phyloP scores from a whole-genome alignment of 2,113 vertebrate species.

The Regulus satrapa region DNA sequence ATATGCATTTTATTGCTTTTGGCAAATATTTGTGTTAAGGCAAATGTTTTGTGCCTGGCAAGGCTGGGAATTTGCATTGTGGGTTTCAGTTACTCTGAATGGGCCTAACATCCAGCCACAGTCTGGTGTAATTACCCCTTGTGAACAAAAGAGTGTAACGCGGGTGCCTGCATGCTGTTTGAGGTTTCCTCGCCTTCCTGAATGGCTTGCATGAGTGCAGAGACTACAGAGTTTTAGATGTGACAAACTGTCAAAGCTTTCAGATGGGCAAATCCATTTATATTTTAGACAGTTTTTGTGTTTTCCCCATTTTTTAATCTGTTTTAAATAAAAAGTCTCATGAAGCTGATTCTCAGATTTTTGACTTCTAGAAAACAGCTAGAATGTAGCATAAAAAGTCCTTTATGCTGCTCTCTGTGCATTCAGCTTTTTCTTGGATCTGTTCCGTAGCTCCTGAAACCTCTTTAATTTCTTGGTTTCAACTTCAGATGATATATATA shows the following conservation, averaged over 20 bases:
- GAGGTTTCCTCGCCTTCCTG: not conserved
- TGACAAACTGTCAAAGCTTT: not conserved
- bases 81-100: not conserved
- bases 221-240: not conserved
- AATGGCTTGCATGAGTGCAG: not conserved
- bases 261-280: not conserved
- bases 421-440: not conserved
- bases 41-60: not conserved
- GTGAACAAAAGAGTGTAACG: not conserved
- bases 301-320: not conserved
- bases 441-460: not conserved
- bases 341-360: not conserved
- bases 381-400: not conserved
- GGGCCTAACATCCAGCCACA: not conserved
- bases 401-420: not conserved
- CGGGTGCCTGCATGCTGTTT: not conserved
- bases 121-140: conserved; percentile 12
- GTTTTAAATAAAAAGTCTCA: not conserved
- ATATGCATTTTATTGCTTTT: not conserved
- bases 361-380: not conserved
- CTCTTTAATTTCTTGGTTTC: not conserved
- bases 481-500: not conserved
- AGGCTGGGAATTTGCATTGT: not conserved
- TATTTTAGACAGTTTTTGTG: not conserved
- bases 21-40: not conserved